Base-by-base conservation (phyloP, 2,888 invertebrate species). In the Pheosia tremula region DNA sequence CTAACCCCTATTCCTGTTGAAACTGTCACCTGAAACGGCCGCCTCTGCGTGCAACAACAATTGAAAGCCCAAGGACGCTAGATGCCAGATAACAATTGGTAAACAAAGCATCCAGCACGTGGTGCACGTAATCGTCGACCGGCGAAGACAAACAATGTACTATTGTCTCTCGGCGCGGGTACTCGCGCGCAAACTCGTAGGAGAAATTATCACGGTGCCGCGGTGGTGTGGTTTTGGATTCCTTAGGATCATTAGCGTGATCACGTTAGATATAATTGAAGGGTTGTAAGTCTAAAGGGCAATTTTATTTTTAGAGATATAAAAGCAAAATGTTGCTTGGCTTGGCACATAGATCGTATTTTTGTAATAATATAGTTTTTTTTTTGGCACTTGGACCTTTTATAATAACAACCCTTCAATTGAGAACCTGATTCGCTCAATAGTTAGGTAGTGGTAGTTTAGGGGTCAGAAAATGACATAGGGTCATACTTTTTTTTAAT, bases 91-190 rank as follows among this genome's bases (percentile, higher is more conserved):
- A 88, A 89, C 89, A 75, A 69, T 69, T 72, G 77, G 90, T 90
- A 90, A 90, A 90, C 90, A 90, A 84, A 81, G 78, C 65, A 64
- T 72, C 62, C 73, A 64, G 75, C 89, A 88, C 89, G 90, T 89
- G 89, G 82, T 61, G 68, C 77, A 81, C 77, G 75, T 89, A 88
- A 89, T 89, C 88, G 87, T 79, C 77, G 74, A 67, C 78, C 78
- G 78, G 81, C 78, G 82, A 84, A 84, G 83, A 83, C 84, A 86
- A 87, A 90, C 90, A 90, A 90, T 90, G 83, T 79, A 72, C 80
- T 80, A 89, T 89, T 89, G 90, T 89, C 81, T 86, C 72, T 65
- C 66, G 76, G 61, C 64, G 39, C 24, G n/a, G 13, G 54, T 8
- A 36, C 53, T 58, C 54, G 37, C 49, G 38, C 68, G 72, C 74